Percentiles rank a stretch among this genome's conserved stretches.
Evolutionary conservation across 2,797 vertebrate species (phyloP).

Genomic region (Leuciscus waleckii): DNA sequence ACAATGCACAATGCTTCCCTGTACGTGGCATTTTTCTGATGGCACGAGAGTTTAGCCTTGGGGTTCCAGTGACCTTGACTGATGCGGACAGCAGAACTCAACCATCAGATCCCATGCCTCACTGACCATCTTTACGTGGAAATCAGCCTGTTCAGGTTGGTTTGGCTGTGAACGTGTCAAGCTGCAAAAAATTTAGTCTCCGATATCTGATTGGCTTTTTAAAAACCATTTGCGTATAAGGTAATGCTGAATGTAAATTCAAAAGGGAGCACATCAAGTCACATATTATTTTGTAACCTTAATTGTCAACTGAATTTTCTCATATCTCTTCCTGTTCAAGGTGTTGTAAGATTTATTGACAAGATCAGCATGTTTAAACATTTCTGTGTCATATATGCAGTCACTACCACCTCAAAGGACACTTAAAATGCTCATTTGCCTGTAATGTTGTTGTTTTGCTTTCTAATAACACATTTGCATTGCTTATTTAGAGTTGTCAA

Average conservation of each 20-base stretch:
- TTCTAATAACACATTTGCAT: constrained; percentile 1
- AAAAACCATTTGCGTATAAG: not conserved
- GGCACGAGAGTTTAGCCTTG: not conserved
- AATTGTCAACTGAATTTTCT: not conserved
- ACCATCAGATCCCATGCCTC: constrained; percentile 1
- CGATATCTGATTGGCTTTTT: not conserved
- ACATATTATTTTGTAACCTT: not conserved
- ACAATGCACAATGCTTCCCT: not conserved
- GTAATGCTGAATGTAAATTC: not conserved
- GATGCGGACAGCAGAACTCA: constrained; percentile 6
- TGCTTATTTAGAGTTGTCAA: not conserved
- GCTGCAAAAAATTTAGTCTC: not conserved
- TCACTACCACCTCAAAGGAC: not conserved
- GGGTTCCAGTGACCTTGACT: not conserved
- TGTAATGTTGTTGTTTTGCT: not conserved
- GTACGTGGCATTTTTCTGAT: not conserved
- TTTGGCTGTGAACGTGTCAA: not conserved
- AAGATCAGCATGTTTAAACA: not conserved
- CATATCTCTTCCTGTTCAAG: not conserved
- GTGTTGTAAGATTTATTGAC: not conserved
- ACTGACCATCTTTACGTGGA: not conserved
- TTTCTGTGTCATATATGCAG: not conserved
- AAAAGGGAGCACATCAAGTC: not conserved
- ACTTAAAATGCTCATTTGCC: not conserved
- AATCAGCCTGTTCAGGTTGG: not conserved